phyloP scores from a whole-genome alignment of 2,113 vertebrate species.

The Machaerirhynchus nigripectus region DNA sequence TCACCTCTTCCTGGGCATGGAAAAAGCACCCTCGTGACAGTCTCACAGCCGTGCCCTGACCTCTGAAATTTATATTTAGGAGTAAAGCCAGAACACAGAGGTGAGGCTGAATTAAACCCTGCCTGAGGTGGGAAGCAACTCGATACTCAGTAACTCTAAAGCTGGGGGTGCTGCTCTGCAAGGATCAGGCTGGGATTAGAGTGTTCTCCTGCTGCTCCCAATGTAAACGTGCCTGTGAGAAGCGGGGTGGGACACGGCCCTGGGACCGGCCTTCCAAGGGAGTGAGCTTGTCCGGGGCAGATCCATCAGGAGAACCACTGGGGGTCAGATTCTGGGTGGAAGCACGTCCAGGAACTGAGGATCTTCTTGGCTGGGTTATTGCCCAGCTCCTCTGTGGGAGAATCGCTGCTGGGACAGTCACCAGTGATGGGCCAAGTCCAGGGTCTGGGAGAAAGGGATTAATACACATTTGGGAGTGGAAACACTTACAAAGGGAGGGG shows the following conservation, averaged over 20 bases:
- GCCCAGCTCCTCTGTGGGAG: background rate
- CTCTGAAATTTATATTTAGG: background rate
- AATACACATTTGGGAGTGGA: background rate
- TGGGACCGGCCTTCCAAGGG: accelerated
- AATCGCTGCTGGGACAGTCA: background rate
- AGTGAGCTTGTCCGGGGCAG: background rate
- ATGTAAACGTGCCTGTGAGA: accelerated
- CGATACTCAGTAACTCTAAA: background rate
- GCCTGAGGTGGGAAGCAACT: background rate
- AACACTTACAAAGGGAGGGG: accelerated
- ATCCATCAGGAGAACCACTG: background rate
- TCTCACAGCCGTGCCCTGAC: background rate
- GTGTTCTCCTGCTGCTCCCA: accelerated
- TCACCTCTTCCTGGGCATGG: accelerated
- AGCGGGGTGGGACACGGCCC: background rate
- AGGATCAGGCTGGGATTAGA: background rate
- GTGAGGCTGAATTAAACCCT: background rate
- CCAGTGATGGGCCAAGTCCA: background rate
- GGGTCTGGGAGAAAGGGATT: background rate
- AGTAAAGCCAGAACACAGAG: background rate
- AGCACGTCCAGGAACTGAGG: accelerated
- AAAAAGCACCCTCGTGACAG: background rate
- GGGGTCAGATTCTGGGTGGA: background rate
- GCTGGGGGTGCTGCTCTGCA: background rate
- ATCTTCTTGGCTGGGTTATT: background rate